Evolutionary conservation across 2,797 vertebrate genomes (phyloP).

Genomic region (Cryptoblepharus egeriae): DNA sequence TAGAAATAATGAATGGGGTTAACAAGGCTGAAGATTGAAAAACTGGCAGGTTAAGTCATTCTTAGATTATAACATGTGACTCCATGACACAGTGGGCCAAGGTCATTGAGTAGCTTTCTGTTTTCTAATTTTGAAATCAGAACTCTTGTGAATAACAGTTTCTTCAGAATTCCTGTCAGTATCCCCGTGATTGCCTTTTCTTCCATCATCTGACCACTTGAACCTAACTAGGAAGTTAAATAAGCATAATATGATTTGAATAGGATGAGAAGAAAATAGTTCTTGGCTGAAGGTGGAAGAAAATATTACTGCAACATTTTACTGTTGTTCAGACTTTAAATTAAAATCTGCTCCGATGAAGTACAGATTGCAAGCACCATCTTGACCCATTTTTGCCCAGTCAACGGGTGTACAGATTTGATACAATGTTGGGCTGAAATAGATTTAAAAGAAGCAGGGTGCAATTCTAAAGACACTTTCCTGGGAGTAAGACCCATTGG

Average conservation of each 20-base stretch:
- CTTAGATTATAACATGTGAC: background rate
- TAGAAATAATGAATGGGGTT: background rate
- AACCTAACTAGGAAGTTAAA: background rate
- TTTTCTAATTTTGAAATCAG: background rate
- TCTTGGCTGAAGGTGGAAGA: background rate
- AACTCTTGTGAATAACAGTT: background rate
- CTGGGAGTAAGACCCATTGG: too few relatives aligned
- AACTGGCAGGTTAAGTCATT: background rate
- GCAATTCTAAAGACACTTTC: too few relatives aligned
- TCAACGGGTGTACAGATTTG: too few relatives aligned
- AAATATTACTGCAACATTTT: background rate
- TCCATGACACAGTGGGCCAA: background rate
- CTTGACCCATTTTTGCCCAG: too few relatives aligned
- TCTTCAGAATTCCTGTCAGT: constrained; percentile 20
- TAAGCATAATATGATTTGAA: background rate
- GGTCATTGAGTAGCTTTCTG: background rate
- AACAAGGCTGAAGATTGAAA: background rate
- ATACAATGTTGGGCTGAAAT: too few relatives aligned
- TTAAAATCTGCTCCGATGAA: background rate
- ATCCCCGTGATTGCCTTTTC: background rate
- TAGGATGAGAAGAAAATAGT: background rate
- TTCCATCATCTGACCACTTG: background rate
- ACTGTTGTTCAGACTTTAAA: background rate
- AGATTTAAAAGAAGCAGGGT: too few relatives aligned
- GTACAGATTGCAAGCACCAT: background rate